Percentiles rank a stretch among this genome's conserved stretches.
Evolutionary conservation across 2,797 vertebrate species (phyloP).

Genomic region (Peromyscus attwateri): DNA sequence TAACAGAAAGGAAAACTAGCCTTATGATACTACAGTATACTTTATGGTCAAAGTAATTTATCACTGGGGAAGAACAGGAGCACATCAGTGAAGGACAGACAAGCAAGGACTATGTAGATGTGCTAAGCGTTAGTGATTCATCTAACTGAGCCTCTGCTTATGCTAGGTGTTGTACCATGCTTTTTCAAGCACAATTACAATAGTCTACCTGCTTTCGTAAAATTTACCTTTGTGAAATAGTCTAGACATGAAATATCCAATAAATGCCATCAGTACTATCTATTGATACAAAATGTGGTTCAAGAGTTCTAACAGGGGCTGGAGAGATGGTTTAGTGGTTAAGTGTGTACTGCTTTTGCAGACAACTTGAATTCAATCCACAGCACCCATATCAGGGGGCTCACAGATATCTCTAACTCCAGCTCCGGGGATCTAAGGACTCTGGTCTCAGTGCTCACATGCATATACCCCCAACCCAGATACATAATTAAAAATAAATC

Average conservation of each 20-base stretch:
- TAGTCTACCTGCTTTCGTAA: neutral
- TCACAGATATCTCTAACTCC: neutral
- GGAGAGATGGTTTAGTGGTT: neutral
- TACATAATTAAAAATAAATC: neutral
- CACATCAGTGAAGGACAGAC: neutral
- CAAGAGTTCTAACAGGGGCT: neutral
- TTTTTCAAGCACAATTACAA: neutral
- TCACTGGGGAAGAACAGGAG: neutral
- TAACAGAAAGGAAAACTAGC: constrained; percentile 32
- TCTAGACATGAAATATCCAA: neutral
- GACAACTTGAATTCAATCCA: too few species aligned
- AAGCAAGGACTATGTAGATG: neutral
- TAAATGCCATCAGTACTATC: neutral
- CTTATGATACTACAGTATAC: neutral
- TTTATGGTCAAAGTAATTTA: neutral
- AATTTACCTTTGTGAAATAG: constrained; percentile 38
- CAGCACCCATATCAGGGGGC: neutral
- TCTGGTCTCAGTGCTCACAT: neutral
- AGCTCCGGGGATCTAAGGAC: neutral
- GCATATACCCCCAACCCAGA: neutral
- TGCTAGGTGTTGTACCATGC: neutral
- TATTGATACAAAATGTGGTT: neutral
- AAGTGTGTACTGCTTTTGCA: neutral
- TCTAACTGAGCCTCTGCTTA: neutral
- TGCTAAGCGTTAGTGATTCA: constrained; percentile 29